Evolutionary conservation across 2,888 invertebrate species (phyloP), one percentile per base, ranked within the genome.

Genomic region (Mesorhabditis spiculigera): DNA sequence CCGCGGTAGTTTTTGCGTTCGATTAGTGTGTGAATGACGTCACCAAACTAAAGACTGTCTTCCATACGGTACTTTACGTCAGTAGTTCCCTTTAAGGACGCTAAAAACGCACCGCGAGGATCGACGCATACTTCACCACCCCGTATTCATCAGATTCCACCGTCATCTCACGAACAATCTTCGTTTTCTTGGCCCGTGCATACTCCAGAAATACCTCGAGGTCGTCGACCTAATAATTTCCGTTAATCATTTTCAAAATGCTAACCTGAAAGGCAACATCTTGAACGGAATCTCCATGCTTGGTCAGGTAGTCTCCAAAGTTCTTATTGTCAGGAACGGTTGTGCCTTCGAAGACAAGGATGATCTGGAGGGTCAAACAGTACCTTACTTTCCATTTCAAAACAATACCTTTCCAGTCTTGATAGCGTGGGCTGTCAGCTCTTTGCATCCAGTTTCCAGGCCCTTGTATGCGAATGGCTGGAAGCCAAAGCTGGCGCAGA

Each of bases 201-300:
- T 91, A 90, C 89, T 90, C 89, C 69, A 95, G 89, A 75, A 98
- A 95, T 61, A 90, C 90, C 81, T 95, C 93, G 76, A 98, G 89
- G 86, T 97, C 93, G 86, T 96, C 93, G 4, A 98, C 97, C 75
- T 74, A 61, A 10, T 8, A 28, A 16, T 45, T 10, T 10, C 43
- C n/a, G 58, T 50, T 28, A 28, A 28, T 28, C 28, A n/a, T 50
- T 13, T 50, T 50, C 1, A n/a, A 50, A 50, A 50, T 50, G 61
- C 64, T 65, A 28, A 74, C 75, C 75, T 91, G 90, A 87, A 98
- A 97, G 4, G 95, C 94, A 44, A 98, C 90, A 86, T 97, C 96
- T 84, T 94, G 95, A 41, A 94, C 96, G 71, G 94, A 96, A 88
- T n/a, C n/a, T n/a, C n/a, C n/a, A n/a, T 98, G 98, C 81, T 90